Evolutionary conservation across 2,888 invertebrate genomes (phyloP), one percentile per base, ranked within the genome.

Genomic region (Meteorus colon): DNA sequence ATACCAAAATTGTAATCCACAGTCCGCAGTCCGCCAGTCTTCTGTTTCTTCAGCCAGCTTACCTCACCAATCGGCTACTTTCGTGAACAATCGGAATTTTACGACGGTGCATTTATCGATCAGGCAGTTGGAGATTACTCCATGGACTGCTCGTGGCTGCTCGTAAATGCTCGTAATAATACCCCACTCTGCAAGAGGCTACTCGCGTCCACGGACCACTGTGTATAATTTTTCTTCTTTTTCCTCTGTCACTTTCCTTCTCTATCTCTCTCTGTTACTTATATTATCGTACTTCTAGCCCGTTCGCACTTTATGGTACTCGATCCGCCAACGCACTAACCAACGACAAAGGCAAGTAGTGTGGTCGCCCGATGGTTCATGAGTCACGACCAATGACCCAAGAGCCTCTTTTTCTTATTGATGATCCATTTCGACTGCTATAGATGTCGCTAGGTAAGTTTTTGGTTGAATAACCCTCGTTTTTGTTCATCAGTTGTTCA

Each of bases 11-110:
- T 6, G 51, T 51, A 16, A 14, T 45, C 16, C 48, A 16, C 14
- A 69, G 69, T 51, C 29, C 19, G 27, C 41, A 41, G 24, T 19
- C 37, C 34, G 65, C 65, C 8, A 62, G 31, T 65, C 65, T 37
- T n/a, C 37, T 65, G 65, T 37, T 65, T 65, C 65, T 65, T 41
- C 65, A 5, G 65, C 34, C 34, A 41, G 37, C 65, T 24, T 65
- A 37, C 65, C 41, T 16, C 2, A n/a, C 5, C 24, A 19, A 14
- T 65, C 65, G 65, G 65, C 8, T 34, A 10, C n/a, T 1, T 19
- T 10, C 65, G 65, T 10, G 1, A 65, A 65, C 8, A 37, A 12
- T 65, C 65, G 65, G n/a, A n/a, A 0, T 6, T 37, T 37, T 65
- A 37, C 65, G 65, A 2, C 41, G 5, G 19, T n/a, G 41, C 19